Percentiles rank a stretch among this genome's conserved stretches.
Evolutionary conservation across 2,888 invertebrate genomes (phyloP).

Genomic region (Neoscelio sp.): DNA sequence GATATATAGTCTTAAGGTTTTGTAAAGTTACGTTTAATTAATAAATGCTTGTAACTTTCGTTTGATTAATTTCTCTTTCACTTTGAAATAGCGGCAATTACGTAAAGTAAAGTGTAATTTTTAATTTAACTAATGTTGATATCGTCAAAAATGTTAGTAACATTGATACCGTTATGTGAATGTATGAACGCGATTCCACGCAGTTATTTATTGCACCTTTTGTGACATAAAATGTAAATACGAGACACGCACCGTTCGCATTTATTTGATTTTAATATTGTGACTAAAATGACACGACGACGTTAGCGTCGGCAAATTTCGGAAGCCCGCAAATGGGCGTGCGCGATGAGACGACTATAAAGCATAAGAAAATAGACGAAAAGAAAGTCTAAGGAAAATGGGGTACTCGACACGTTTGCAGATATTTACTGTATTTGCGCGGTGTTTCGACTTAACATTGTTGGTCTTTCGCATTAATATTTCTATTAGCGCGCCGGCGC

Average conservation of each 20-base stretch:
- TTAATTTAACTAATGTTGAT: constrained; percentile 1
- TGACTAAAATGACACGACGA: constrained; percentile 54
- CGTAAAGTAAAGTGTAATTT: not conserved
- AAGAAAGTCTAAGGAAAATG: constrained; percentile 23
- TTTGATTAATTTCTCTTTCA: too few species aligned
- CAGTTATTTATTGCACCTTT: constrained; percentile 45
- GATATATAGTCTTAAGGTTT: too few species aligned
- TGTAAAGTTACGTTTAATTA: too few species aligned
- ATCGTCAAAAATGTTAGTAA: constrained; percentile 21
- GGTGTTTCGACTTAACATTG: not conserved
- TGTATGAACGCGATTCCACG: constrained; percentile 23
- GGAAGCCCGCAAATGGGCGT: constrained; percentile 8
- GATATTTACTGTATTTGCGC: constrained; percentile 7
- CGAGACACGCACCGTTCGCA: constrained; percentile 51
- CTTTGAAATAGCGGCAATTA: too few species aligned
- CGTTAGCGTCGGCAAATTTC: constrained; percentile 9
- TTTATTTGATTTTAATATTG: constrained; percentile 58
- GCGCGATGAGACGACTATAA: constrained; percentile 4
- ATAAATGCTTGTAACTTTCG: too few species aligned
- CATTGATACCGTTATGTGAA: constrained; percentile 34
- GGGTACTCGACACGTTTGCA: constrained; percentile 24
- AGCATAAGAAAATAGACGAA: constrained; percentile 10
- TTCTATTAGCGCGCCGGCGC: not conserved
- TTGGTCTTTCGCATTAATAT: too few species aligned
- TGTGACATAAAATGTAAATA: constrained; percentile 60